phyloP scores from a whole-genome alignment of 1,140 invertebrate genomes.

The Chironomus striatipennis region DNA sequence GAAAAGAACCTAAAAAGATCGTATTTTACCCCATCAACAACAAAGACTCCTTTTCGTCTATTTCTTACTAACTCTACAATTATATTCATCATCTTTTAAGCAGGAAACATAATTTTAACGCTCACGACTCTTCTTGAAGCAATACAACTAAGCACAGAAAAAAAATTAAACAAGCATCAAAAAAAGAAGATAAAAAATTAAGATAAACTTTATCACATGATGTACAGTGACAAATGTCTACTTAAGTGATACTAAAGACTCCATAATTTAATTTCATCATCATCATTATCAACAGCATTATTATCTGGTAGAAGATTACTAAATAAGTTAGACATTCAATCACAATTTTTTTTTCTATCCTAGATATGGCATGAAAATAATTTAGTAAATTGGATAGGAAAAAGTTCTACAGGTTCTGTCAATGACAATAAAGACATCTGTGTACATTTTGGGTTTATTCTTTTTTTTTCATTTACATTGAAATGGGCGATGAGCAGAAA shows the following conservation, averaged over 20 bases:
- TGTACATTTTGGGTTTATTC: not conserved
- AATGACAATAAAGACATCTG: conserved; percentile 13
- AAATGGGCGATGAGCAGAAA: too few relatives aligned
- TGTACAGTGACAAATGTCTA: not conserved
- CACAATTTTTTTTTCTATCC: too few relatives aligned
- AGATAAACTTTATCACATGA: not conserved
- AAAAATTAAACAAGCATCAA: conserved; percentile 6
- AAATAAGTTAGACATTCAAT: too few relatives aligned
- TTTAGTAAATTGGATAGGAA: not conserved
- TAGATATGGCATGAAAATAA: not conserved
- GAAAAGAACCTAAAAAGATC: too few relatives aligned
- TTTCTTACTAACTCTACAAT: too few relatives aligned
- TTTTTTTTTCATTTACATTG: not conserved
- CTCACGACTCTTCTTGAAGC: not conserved
- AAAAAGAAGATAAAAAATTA: too few relatives aligned
- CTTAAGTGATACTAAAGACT: conserved; percentile 8
- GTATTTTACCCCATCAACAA: too few relatives aligned
- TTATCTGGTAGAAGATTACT: too few relatives aligned
- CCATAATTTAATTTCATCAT: not conserved
- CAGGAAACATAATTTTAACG: not conserved
- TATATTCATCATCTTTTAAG: not conserved
- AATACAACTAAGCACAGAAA: not conserved
- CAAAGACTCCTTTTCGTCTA: too few relatives aligned
- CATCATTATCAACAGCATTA: not conserved
- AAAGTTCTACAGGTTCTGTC: not conserved